These are phyloP conservation scores for Pseudoips prasinana DNA, from an alignment of 2,888 invertebrate species.

Conservation along the genomic window DNA sequence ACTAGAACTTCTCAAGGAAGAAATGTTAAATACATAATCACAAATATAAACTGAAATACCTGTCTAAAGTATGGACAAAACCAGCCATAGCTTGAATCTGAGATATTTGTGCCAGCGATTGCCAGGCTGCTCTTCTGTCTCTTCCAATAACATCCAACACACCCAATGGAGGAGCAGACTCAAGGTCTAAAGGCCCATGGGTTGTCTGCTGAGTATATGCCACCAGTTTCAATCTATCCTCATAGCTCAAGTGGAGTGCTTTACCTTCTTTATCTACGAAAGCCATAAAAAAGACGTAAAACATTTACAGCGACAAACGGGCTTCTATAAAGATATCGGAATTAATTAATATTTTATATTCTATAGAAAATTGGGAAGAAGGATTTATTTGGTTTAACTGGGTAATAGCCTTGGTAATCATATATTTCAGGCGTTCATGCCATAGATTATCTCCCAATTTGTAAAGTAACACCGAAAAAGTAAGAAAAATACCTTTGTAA, in stretches of 20 bases:
- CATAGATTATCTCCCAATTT: no score
- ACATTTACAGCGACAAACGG: no score
- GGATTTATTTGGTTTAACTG: no score
- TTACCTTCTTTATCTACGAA: slow-evolving; percentile 97
- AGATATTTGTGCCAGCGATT: slow-evolving; percentile 92
- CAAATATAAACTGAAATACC: slow-evolving; percentile 59
- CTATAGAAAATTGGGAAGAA: no score
- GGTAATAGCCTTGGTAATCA: no score
- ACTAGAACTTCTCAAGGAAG: background rate
- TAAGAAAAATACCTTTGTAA: slow-evolving; percentile 90
- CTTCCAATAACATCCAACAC: slow-evolving; percentile 97
- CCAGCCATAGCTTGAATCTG: slow-evolving; percentile 95
- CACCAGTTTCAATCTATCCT: slow-evolving; percentile 94
- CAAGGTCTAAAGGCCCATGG: slow-evolving; percentile 90
- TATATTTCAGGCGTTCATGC: no score
- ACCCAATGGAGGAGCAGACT: slow-evolving; percentile 90
- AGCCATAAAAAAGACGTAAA: no score
- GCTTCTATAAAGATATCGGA: no score
- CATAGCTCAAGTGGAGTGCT: slow-evolving; percentile 96
- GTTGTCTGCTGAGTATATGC: slow-evolving; percentile 96
- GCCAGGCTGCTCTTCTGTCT: slow-evolving; percentile 97
- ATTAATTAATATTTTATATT: no score
- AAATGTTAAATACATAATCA: no score
- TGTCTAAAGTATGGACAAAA: slow-evolving; percentile 93
- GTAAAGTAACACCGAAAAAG: no score